Percentiles rank a stretch among this genome's conserved stretches.
phyloP scores from a whole-genome alignment of 1,140 invertebrate genomes.

The Hesperophylax magnus region DNA sequence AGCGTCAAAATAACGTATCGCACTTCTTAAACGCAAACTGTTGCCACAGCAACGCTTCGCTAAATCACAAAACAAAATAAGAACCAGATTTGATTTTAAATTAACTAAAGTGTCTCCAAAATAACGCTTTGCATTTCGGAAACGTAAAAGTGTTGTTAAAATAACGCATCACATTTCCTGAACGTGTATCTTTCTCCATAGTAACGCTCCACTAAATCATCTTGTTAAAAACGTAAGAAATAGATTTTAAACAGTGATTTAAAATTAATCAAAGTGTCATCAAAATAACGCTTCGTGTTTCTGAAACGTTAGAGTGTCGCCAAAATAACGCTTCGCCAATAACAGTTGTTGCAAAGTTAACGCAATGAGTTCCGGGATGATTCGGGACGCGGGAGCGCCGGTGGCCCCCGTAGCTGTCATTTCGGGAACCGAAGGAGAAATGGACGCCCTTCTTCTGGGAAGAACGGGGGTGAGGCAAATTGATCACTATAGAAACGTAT shows the following conservation, averaged over 20 bases:
- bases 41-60: not conserved
- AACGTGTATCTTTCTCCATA: too few species aligned
- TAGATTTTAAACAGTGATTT: not conserved
- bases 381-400: slow-evolving; percentile 59
- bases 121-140: not conserved
- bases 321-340: slow-evolving; percentile 12
- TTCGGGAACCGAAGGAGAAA: slow-evolving; percentile 76
- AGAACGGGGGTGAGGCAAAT: slow-evolving; percentile 80
- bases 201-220: not conserved
- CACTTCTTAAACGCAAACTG: too few species aligned
- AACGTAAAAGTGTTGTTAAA: too few species aligned
- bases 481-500: slow-evolving; percentile 72
- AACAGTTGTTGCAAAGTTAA: not conserved
- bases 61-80: not conserved
- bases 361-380: slow-evolving; percentile 56
- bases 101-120: not conserved
- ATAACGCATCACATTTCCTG: too few species aligned
- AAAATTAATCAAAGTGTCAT: not conserved
- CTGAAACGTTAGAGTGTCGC: not conserved
- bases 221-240: not conserved
- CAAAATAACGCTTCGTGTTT: not conserved
- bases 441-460: slow-evolving; percentile 81
- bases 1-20: not conserved
- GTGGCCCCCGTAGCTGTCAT: slow-evolving; percentile 71
- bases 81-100: not conserved